Percentiles rank a stretch among this genome's conserved stretches.
phyloP scores from a whole-genome alignment of 2,888 invertebrate species.

The Epinotia brunnichana region DNA sequence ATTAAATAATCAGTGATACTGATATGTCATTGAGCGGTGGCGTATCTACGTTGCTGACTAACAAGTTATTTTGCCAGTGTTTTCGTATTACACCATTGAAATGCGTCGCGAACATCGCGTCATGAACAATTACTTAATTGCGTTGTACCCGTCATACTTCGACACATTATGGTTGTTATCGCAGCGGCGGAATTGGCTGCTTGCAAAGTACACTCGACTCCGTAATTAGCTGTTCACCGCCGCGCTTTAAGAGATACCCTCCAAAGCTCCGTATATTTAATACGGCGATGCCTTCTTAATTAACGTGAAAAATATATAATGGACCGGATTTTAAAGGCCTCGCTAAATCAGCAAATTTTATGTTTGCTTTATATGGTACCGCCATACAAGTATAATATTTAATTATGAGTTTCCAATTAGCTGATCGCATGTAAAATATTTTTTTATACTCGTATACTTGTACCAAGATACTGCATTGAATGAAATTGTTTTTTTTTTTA shows the following conservation, averaged over 20 bases:
- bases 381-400: too few relatives aligned
- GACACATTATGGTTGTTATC: slow-evolving; percentile 24
- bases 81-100: slow-evolving; percentile 41
- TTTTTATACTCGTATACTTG: too few relatives aligned
- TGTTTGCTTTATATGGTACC: slow-evolving; percentile 2
- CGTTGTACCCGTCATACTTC: not conserved
- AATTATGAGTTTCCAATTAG: too few relatives aligned
- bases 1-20: slow-evolving; percentile 22
- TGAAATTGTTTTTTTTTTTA: too few relatives aligned
- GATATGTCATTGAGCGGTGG: slow-evolving; percentile 26
- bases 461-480: too few relatives aligned
- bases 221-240: slow-evolving; percentile 28
- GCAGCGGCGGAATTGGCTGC: not conserved
- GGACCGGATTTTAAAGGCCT: not conserved
- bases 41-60: slow-evolving; percentile 16
- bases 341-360: slow-evolving; percentile 1
- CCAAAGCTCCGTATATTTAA: slow-evolving; percentile 5
- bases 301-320: not conserved
- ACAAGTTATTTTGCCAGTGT: slow-evolving; percentile 12
- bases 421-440: too few relatives aligned
- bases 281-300: slow-evolving; percentile 3
- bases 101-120: too few relatives aligned
- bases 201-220: slow-evolving; percentile 19
- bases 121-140: too few relatives aligned
- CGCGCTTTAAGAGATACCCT: slow-evolving; percentile 17